Base-by-base conservation (phyloP, 2,797 vertebrate genomes). In the Novumbra hubbsi region DNA sequence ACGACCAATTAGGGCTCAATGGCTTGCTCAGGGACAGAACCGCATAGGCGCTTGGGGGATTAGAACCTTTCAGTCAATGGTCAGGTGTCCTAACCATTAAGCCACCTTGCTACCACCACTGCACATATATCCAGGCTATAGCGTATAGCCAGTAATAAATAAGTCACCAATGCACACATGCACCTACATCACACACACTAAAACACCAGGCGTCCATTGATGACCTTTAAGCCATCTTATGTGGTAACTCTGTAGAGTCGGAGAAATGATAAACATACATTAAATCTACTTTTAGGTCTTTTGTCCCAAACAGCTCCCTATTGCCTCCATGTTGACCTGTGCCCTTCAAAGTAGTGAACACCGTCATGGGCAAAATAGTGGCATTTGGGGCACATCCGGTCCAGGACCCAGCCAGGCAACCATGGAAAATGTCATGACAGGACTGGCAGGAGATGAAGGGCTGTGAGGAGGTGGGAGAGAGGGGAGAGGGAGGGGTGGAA, bases 391-490 rank as follows among this genome's bases (percentile, higher is more conserved):
- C 11, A 5, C 21, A 57, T 83, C 70, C 76, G 76, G 77, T 81
- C 72, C 83, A 82, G 55, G 55, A 24, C 55, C 55, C 55, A 24
- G 55, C 9, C 55, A 64, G 78, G 82, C 77, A 76, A 81, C 28
- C 19, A 72, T 74, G 86, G 85, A 89, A 91, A 90, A 87, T 86
- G 82, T 86, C 85, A 87, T 81, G 72, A 77, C 70, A 4, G 81
- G 87, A 84, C 87, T 90, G 90, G 90, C 88, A 87, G 78, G 79
- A 75, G 85, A 91, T 91, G 80, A 90, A 90, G 87, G 86, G 76
- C 45, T 81, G 83, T 70, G 32, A 68, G 70, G 70, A 38, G 41
- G 69, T 71, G 63, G 11, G 48, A 48, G 65, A 41, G 67, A 62
- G 11, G 2, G 0, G 78, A 82, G 65, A 24, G 32, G 74, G 6